Base-by-base conservation (phyloP, 1,140 invertebrate species). In the Saxidomus purpurata region DNA sequence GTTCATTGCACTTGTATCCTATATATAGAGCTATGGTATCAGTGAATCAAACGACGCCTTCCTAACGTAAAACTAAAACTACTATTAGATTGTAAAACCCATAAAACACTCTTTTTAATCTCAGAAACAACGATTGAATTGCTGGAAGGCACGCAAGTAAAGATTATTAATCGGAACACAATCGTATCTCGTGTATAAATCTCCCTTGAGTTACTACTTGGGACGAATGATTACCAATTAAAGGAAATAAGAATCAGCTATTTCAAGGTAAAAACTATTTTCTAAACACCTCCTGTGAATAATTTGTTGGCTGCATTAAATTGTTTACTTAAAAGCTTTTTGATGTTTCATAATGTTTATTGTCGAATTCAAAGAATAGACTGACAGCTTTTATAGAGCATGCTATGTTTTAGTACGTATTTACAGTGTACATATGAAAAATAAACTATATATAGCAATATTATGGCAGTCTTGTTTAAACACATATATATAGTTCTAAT, bases 401-500 rank as follows among this genome's bases (percentile, higher is more conserved):
- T 19, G 9, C 19, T 71, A 71, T 71, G 19, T 71, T 71, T 71
- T 28, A 71, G 19, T 38, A 38, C 38, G 67, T 38, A 40, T 38
- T 36, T 71, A 71, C 67, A 71, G 38, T 71, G 67, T 71, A 71
- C 28, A 71, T 71, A 38, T 71, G 67, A 71, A 71, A 71, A 71
- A 71, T 71, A 71, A 8, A 31, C 61, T 71, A 3, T 71, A 36
- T 71, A 38, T 36, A 71, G 34, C 67, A 71, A n/a, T 71, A 71
- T 71, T 28, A 63, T 63, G 59, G 59, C 59, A 63, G 25, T 4
- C 59, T 63, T n/a, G 59, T 63, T 1, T 28, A 4, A 28, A 63
- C n/a, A 63, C 25, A 28, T 3, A 55, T 8, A 55, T 19, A 49
- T 17, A 49, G 8, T 49, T 49, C n/a, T n/a, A n/a, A n/a, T n/a